A percentile compares a stretch with the other conserved stretches of the same genome.
Conservation (phyloP, 2,113 vertebrate species). For the Blennius ocellaris region DNA sequence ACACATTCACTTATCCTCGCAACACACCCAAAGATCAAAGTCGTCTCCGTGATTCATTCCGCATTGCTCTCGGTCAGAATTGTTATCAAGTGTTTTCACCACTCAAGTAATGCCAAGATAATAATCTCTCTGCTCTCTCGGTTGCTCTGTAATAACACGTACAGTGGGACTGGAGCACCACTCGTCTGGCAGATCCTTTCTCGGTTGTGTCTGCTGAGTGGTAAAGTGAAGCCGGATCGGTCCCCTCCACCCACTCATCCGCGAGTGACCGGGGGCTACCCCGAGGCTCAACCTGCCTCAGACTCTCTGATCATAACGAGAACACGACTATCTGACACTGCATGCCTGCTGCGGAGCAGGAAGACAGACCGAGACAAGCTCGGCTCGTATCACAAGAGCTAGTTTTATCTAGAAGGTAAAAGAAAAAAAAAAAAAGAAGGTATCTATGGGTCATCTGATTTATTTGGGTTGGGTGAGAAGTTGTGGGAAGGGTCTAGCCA, state of each 20-base stretch:
- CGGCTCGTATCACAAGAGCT: not conserved
- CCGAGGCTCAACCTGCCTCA: slow-evolving; percentile 52
- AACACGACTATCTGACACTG: slow-evolving; percentile 33
- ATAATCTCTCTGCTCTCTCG: slow-evolving; percentile 58
- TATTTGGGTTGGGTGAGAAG: slow-evolving; percentile 4
- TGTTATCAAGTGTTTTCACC: slow-evolving; percentile 63
- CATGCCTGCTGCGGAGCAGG: slow-evolving; percentile 25
- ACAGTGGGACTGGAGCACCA: slow-evolving; percentile 51
- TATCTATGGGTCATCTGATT: slow-evolving; percentile 10
- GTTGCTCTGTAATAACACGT: slow-evolving; percentile 68
- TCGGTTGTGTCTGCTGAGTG: slow-evolving; percentile 51
- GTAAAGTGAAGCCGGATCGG: slow-evolving; percentile 50
- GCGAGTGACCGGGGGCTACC: slow-evolving; percentile 49
- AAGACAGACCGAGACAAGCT: slow-evolving; percentile 23
- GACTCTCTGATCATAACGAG: slow-evolving; percentile 42
- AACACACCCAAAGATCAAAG: slow-evolving; percentile 62
- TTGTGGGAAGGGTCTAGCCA: not conserved
- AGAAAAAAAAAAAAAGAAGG: not conserved
- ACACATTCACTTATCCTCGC: slow-evolving; percentile 31
- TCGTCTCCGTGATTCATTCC: slow-evolving; percentile 40
- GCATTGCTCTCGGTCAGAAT: slow-evolving; percentile 53
- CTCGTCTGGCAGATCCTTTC: slow-evolving; percentile 53
- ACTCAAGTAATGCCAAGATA: slow-evolving; percentile 62
- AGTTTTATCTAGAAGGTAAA: not conserved
- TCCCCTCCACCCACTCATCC: slow-evolving; percentile 59